Base-by-base conservation (phyloP, 2,797 vertebrate genomes). In the Ptychobarbus kaznakovi region DNA sequence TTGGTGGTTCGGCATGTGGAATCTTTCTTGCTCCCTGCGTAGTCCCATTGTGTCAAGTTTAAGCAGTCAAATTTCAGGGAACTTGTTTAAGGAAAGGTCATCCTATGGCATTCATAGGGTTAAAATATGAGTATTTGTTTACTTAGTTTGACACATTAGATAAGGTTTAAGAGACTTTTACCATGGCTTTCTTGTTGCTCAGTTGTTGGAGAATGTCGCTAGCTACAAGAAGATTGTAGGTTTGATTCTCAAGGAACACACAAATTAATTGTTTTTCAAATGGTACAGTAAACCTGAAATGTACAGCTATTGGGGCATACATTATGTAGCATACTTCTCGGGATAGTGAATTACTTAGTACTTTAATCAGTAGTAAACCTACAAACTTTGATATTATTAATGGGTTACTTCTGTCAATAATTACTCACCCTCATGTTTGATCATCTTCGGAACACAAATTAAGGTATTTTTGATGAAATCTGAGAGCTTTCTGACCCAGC, bases 1-100 rank as follows among this genome's bases (percentile, higher is more conserved):
- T 83, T 61, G 85, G 85, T 86, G 78, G 83, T 87, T 65, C 49
- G 68, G 76, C 63, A 46, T 76, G 77, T 80, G 75, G 81, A 90
- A 86, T 69, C 72, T 83, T 83, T 82, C 76, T 78, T 70, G 58
- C 13, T 32, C 69, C 77, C 65, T 70, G 72, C n/a, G 44, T 76
- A 75, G 68, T 75, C 76, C 69, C 74, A 65, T 83, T 85, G 85
- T 80, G 69, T 74, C 10, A 11, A 65, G 53, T 80, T 79, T 65
- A 42, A 69, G 82, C 11, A 22, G 61, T 42, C 63, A 58, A 4
- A 70, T 51, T 61, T 79, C 12, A 58, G 46, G 32, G 32, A 68
- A 42, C 61, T 42, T 77, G 73, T 76, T 66, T 76, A 28, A 46
- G 44, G 18, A 75, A 51, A 15, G 13, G 8, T 4, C 40, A 75